These are phyloP conservation scores for Pharmacophagus antenor DNA, from an alignment of 2,888 invertebrate species.

Conservation along the genomic window DNA sequence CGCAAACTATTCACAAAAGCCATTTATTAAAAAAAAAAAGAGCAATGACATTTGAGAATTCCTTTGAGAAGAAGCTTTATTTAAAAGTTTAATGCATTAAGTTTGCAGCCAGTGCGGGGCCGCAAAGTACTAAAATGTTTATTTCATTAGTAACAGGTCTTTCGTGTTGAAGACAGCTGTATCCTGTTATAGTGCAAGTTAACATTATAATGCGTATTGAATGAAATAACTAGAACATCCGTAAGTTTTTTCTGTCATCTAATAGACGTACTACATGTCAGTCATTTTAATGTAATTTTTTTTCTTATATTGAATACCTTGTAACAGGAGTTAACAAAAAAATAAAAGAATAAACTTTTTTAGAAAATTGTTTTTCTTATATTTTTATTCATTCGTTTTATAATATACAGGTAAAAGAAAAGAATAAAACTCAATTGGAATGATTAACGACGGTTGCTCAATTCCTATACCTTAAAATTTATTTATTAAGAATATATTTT, in stretches of 20 bases:
- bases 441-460: too few species aligned
- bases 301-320: not conserved
- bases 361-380: too few species aligned
- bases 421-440: too few species aligned
- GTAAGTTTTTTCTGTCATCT: conserved; percentile 20
- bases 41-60: conserved; percentile 37
- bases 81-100: conserved; percentile 49
- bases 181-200: conserved; percentile 45
- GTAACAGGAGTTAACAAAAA: too few species aligned
- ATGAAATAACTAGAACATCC: conserved; percentile 25
- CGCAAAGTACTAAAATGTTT: conserved; percentile 54
- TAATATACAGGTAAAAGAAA: too few species aligned
- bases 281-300: conserved; percentile 3
- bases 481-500: too few species aligned
- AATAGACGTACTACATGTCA: conserved; percentile 50
- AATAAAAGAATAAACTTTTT: too few species aligned
- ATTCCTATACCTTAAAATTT: too few species aligned
- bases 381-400: too few species aligned
- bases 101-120: conserved; percentile 24
- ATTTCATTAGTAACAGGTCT: conserved; percentile 51
- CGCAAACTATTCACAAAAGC: conserved; percentile 47
- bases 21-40: conserved; percentile 42
- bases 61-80: conserved; percentile 43
- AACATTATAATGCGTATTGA: conserved; percentile 23
- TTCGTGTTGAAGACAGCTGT: conserved; percentile 48